Percentiles rank a stretch among this genome's conserved stretches.
phyloP scores from a whole-genome alignment of 2,888 invertebrate genomes.

The Lasius platythorax region DNA sequence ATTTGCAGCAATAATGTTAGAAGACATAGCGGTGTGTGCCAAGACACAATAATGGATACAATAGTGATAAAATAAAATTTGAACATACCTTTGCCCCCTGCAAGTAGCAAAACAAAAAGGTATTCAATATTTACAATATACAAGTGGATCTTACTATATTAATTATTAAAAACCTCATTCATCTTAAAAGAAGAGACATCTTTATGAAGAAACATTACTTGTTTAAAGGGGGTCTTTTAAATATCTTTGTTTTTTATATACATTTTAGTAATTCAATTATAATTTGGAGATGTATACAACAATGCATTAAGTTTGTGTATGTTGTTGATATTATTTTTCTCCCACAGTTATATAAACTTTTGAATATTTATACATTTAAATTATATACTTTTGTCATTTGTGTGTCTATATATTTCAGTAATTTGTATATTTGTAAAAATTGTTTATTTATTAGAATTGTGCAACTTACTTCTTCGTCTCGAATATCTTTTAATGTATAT shows the following conservation, averaged over 20 bases:
- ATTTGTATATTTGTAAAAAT: neutral
- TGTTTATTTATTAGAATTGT: conserved; percentile 1
- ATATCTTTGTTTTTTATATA: conserved; percentile 7
- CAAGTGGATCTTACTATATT: conserved; percentile 63
- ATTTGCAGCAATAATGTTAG: conserved; percentile 60
- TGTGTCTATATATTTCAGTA: neutral
- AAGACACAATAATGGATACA: conserved; percentile 56
- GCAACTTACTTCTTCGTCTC: conserved; percentile 95
- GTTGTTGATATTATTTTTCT: neutral
- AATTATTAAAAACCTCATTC: conserved; percentile 56
- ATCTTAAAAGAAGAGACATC: conserved; percentile 29
- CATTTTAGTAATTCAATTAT: conserved; percentile 4
- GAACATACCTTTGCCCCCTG: conserved; percentile 90
- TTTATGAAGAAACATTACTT: conserved; percentile 56
- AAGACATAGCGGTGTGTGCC: conserved; percentile 68
- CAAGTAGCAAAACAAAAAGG: conserved; percentile 84
- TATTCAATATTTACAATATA: conserved; percentile 78
- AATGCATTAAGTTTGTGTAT: neutral
- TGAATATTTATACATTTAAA: neutral
- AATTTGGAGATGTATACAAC: neutral
- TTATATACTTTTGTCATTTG: conserved; percentile 19
- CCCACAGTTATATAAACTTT: conserved; percentile 3
- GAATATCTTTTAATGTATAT: conserved; percentile 97
- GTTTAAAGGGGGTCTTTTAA: conserved; percentile 74
- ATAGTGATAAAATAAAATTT: conserved; percentile 78